A percentile compares a stretch with the other conserved stretches of the same genome.
phyloP scores from a whole-genome alignment of 2,797 vertebrate species.

The Cossypha niveicapilla region DNA sequence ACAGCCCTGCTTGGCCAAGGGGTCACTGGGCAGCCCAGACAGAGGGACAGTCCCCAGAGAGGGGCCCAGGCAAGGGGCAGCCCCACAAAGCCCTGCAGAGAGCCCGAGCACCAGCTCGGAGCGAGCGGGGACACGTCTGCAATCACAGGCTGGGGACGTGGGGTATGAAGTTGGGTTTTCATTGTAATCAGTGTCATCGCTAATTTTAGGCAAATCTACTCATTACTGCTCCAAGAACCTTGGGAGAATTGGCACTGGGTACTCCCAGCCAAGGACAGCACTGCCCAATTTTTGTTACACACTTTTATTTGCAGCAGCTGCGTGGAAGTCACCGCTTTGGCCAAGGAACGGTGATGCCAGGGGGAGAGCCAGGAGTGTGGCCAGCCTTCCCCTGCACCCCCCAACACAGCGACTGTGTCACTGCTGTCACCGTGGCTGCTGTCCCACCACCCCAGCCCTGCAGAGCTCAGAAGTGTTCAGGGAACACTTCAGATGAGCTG shows the following conservation, averaged over 20 bases:
- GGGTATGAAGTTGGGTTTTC: neutral
- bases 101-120: rapidly evolving
- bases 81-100: neutral
- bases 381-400: neutral
- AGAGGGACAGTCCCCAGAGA: neutral
- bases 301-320: neutral
- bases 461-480: neutral
- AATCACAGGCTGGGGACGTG: rapidly evolving
- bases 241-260: rapidly evolving
- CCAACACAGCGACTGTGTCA: neutral
- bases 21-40: rapidly evolving
- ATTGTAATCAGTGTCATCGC: neutral
- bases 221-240: neutral
- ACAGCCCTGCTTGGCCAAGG: rapidly evolving
- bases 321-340: rapidly evolving
- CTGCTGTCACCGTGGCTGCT: neutral
- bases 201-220: neutral
- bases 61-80: neutral
- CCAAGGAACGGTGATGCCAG: rapidly evolving
- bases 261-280: neutral
- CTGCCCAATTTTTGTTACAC: rapidly evolving
- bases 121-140: rapidly evolving
- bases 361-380: neutral
- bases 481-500: neutral
- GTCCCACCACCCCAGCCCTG: neutral